Base-by-base conservation (phyloP, 2,113 vertebrate genomes). In the Brachyhypopomus occidentalis region DNA sequence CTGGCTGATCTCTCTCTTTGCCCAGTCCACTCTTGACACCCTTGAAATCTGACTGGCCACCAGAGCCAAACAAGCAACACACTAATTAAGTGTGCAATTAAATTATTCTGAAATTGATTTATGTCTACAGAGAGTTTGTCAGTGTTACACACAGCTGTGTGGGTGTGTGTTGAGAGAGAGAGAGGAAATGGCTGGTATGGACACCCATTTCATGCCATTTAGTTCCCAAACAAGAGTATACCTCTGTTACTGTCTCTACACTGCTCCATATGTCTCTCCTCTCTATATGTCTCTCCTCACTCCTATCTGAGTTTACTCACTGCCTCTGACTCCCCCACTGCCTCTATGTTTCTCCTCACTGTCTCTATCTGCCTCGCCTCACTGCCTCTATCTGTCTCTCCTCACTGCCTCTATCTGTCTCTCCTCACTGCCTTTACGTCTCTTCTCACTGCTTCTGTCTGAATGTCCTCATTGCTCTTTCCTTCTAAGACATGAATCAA, bases 71-170 rank as follows among this genome's bases (percentile, higher is more conserved):
- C 84, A 91, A 90, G 87, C 73, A 63, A 4, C 71, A 80, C 60
- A n/a, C 86, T 80, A 78, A 90, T 89, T 80, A 89, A 92, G 88
- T 90, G 89, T 86, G 86, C 87, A 90, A 90, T 92, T 90, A 89
- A 92, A 88, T 89, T 84, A 87, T 82, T 85, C 82, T 85, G 88
- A 81, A 90, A 89, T 88, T 87, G 88, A 91, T 87, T 84, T 82
- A 81, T 60, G 72, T 79, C 76, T 79, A 56, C 45, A 36, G 75
- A 72, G 75, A 75, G 30, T 23, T 81, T 70, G 64, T 67, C 58
- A 6, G 17, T 45, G 62, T 63, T 58, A 27, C 27, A 52, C 36
- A 64, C 70, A 36, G 55, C 66, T 5, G 30, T n/a, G 78, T 73
- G 71, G 63, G 70, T 12, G 78, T 55, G 45, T 85, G 84, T 84